Percentiles rank a stretch among this genome's conserved stretches.
Evolutionary conservation across 2,888 invertebrate genomes (phyloP).

Genomic region (Morpho helenor): DNA sequence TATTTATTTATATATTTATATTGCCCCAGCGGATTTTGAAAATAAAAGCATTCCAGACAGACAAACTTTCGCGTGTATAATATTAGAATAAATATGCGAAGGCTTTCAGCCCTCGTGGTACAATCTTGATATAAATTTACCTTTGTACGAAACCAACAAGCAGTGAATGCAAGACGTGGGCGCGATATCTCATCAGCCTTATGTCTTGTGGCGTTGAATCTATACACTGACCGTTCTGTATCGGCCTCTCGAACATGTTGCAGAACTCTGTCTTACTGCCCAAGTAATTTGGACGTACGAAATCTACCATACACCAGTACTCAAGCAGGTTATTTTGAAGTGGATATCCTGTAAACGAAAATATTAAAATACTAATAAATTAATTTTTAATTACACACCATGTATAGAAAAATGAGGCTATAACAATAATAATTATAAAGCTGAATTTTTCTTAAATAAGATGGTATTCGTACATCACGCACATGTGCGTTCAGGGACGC

Average conservation of each 20-base stretch:
- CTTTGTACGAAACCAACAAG: constrained; percentile 98
- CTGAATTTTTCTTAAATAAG: too few relatives aligned
- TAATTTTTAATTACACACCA: too few relatives aligned
- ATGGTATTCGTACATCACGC: too few relatives aligned
- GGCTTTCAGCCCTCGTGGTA: too few relatives aligned
- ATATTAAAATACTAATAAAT: neutral
- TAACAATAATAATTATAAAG: too few relatives aligned
- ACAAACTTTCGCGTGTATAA: neutral
- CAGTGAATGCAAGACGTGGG: constrained; percentile 96
- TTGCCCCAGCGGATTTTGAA: too few relatives aligned
- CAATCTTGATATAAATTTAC: constrained; percentile 42
- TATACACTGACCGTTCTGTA: constrained; percentile 98
- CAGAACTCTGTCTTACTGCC: constrained; percentile 98
- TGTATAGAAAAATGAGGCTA: too few relatives aligned
- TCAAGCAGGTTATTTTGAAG: constrained; percentile 97
- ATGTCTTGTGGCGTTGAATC: constrained; percentile 97
- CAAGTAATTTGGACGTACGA: constrained; percentile 97
- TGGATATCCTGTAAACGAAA: constrained; percentile 85
- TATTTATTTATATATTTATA: too few relatives aligned
- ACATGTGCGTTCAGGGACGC: too few relatives aligned
- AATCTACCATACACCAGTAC: constrained; percentile 99
- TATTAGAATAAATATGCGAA: too few relatives aligned
- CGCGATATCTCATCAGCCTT: constrained; percentile 94
- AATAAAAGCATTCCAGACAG: neutral
- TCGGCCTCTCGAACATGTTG: constrained; percentile 99